These are phyloP conservation scores for Pardalotus punctatus DNA, from an alignment of 2,113 vertebrate genomes.

Conservation along the genomic window DNA sequence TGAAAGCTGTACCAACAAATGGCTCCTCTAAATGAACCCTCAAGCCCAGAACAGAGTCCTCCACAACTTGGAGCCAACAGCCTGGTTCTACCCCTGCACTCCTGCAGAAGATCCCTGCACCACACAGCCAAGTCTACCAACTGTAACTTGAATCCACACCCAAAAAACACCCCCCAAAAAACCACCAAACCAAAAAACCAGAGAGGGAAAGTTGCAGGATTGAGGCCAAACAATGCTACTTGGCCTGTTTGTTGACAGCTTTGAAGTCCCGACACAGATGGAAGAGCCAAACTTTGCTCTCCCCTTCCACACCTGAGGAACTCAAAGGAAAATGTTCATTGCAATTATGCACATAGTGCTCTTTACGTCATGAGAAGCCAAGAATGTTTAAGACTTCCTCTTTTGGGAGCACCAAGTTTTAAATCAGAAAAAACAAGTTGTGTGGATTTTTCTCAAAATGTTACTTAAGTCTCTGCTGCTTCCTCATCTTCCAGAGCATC, in stretches of 20 bases:
- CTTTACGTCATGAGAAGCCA: background rate
- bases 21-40: background rate
- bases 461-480: background rate
- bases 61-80: background rate
- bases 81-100: fast-evolving
- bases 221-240: background rate
- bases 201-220: background rate
- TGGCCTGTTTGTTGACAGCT: background rate
- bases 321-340: background rate
- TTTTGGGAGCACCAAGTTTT: background rate
- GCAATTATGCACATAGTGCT: fast-evolving
- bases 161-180: background rate
- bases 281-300: background rate
- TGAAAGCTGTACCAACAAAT: fast-evolving
- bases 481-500: constrained; percentile 62
- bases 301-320: background rate
- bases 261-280: background rate
- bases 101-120: background rate
- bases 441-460: background rate
- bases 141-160: background rate
- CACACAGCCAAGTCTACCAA: background rate
- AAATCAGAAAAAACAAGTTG: background rate
- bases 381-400: background rate
- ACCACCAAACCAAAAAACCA: too few species aligned
- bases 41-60: background rate